Conservation (phyloP, 2,113 vertebrate genomes). For the Carlito syrichta region DNA sequence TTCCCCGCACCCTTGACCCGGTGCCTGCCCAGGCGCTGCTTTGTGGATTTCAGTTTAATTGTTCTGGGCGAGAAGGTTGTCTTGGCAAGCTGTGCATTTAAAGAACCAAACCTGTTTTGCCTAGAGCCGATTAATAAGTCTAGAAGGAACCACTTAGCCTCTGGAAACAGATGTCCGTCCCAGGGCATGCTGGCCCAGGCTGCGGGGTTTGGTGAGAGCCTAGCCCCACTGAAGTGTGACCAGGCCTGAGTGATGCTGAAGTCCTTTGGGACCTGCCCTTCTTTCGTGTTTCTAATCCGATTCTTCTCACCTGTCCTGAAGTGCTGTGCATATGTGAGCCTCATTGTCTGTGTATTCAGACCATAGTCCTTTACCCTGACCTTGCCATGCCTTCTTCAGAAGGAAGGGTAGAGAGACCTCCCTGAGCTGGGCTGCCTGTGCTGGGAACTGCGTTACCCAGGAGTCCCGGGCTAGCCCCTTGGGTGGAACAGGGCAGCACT, state of each 20-base stretch:
- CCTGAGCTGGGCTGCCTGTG: not conserved
- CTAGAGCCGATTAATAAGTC: not conserved
- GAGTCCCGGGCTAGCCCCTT: not conserved
- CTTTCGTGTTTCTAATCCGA: constrained; percentile 20
- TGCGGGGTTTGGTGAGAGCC: not conserved
- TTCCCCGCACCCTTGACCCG: too few species aligned
- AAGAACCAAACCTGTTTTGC: constrained; percentile 63
- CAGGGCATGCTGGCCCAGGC: not conserved
- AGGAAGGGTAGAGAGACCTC: not conserved
- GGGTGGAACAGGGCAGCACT: not conserved
- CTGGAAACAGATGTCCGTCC: not conserved
- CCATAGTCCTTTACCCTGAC: not conserved
- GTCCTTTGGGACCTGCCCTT: constrained; percentile 22
- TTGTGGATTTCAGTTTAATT: not conserved
- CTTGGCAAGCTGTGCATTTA: constrained; percentile 39
- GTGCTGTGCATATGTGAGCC: not conserved
- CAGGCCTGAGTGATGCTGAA: constrained; percentile 14
- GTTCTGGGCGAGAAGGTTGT: not conserved
- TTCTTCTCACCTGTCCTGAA: constrained; percentile 28
- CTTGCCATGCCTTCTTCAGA: not conserved
- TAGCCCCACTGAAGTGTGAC: not conserved
- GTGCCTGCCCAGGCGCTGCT: not conserved
- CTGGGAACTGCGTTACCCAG: not conserved
- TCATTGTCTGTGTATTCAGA: not conserved
- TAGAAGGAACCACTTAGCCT: constrained; percentile 17